phyloP scores from a whole-genome alignment of 2,797 vertebrate genomes.

The Bradypus variegatus region DNA sequence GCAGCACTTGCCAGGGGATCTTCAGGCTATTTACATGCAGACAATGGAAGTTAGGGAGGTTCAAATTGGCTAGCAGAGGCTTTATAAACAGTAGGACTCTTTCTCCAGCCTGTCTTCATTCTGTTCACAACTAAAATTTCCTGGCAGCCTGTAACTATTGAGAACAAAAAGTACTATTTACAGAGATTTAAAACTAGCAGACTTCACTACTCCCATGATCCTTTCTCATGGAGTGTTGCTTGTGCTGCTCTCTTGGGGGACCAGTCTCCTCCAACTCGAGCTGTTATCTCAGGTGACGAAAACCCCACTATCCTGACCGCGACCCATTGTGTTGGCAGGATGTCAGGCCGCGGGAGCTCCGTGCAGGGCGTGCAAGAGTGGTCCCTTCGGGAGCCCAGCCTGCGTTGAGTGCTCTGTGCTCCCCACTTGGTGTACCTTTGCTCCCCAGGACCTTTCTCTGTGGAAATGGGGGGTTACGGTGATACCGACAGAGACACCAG shows the following conservation, averaged over 20 bases:
- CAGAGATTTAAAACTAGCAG: not conserved
- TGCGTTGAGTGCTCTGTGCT: too few species aligned
- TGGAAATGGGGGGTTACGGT: not conserved
- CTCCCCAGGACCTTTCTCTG: not conserved
- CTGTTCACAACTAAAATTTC: constrained; percentile 44
- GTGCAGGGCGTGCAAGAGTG: not conserved
- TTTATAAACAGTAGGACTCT: constrained; percentile 51
- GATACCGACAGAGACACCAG: not conserved
- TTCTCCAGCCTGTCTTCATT: constrained; percentile 48
- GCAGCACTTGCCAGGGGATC: not conserved
- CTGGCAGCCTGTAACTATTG: constrained; percentile 38
- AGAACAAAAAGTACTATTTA: constrained; percentile 50
- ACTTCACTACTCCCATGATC: not conserved
- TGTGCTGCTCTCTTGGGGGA: not conserved
- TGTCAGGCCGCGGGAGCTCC: not conserved
- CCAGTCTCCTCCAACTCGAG: not conserved
- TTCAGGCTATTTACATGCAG: constrained; percentile 15
- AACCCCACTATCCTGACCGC: not conserved
- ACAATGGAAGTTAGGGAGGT: not conserved
- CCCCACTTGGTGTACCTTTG: not conserved
- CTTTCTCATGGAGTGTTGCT: not conserved
- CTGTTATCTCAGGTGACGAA: not conserved
- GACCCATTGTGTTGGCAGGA: not conserved
- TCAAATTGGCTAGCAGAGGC: constrained; percentile 19
- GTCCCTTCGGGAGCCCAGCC: not conserved